Conservation (phyloP, 2,888 invertebrate genomes). For the Timema cristinae region DNA sequence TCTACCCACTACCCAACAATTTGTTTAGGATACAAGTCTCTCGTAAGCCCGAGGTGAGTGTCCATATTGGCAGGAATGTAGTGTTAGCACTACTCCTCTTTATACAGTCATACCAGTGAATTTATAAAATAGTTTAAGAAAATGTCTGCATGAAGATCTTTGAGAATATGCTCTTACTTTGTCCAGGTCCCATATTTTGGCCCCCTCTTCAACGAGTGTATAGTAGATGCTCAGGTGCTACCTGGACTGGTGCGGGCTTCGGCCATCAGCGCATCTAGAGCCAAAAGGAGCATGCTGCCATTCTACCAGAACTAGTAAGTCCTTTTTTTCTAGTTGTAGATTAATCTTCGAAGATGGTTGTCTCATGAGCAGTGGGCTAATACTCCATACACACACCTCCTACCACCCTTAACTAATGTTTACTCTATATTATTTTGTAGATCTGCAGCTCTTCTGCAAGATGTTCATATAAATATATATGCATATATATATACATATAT, state of each 20-base stretch:
- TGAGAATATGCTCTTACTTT: too few species aligned
- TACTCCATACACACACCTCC: too few species aligned
- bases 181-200: slow-evolving; percentile 85
- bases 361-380: too few species aligned
- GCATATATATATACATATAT: too few species aligned
- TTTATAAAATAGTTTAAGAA: too few species aligned
- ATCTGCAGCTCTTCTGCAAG: too few species aligned
- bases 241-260: slow-evolving; percentile 86
- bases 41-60: slow-evolving; percentile 74
- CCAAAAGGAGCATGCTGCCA: slow-evolving; percentile 83
- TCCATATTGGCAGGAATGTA: background rate
- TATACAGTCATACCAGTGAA: background rate
- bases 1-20: slow-evolving; percentile 84
- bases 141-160: too few species aligned
- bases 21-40: slow-evolving; percentile 85
- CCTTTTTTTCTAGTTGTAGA: background rate
- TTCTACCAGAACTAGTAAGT: slow-evolving; percentile 87
- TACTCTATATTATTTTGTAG: too few species aligned
- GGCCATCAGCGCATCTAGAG: slow-evolving; percentile 87
- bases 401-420: too few species aligned
- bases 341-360: too few species aligned
- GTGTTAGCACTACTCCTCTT: background rate
- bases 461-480: too few species aligned
- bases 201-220: slow-evolving; percentile 90
- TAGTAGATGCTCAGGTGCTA: slow-evolving; percentile 65